Evolutionary conservation across 2,888 invertebrate species (phyloP), one percentile per base, ranked within the genome.

Genomic region (Chymomyza amoena): DNA sequence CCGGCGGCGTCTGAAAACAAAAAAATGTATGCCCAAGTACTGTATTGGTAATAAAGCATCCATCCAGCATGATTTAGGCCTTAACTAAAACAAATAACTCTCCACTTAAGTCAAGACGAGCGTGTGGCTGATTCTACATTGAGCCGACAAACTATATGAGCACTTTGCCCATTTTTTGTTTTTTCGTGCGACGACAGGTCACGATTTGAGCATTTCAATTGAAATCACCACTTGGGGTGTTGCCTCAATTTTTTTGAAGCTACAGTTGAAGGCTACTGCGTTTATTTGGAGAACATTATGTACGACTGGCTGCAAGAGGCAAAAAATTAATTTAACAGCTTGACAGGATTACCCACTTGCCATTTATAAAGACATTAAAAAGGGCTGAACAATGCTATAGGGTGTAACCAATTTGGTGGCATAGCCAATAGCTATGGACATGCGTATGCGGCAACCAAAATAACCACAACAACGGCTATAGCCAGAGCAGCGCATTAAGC

Each of bases 301-400:
- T 73, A 76, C 73, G 77, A 73, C 73, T 36, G 57, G 25, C 6
- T 25, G 20, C 28, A 54, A 54, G 20, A 54, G 52, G 18, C 16
- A 15, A 69, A 73, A 87, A 85, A 87, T 87, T 81, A 84, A 84
- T 87, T 84, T 84, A 80, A 84, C 87, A 84, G 84, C 81, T 83
- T 84, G 88, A 84, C 86, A 86, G 86, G 84, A 84, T 84, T 84
- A 84, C 65, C 69, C 66, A 28, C 64, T 28, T 20, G 54, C 13
- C 57, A 66, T 66, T 68, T 20, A 68, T 69, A 72, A 51, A 57
- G 59, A 51, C 71, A 61, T 64, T 60, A 60, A 60, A 39, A 60
- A 25, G 57, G 25, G 25, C 28, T 36, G 52, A 15, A 15, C 63
- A 59, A 61, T 61, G 69, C 57, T 64, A 51, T 68, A 68, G 68